Conservation (phyloP, 2,797 vertebrate genomes). For the Tangara arthus region DNA sequence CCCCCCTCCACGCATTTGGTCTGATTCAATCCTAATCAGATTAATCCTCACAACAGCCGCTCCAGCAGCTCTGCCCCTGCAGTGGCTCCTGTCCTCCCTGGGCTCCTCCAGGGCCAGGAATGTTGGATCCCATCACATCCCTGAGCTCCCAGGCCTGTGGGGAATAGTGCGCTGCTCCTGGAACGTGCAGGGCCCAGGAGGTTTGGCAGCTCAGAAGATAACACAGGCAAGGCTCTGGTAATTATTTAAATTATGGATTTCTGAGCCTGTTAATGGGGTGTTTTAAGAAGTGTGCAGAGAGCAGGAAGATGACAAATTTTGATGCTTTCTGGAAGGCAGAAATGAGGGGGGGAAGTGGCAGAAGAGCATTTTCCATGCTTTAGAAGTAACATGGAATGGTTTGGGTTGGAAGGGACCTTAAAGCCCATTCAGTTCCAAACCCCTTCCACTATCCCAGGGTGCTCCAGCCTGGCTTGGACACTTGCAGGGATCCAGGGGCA, state of each 20-base stretch:
- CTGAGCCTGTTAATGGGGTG: conserved; percentile 18
- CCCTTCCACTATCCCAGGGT: rapidly evolving
- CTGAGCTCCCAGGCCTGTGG: background rate
- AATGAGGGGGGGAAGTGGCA: background rate
- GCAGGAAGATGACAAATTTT: background rate
- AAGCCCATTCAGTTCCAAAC: background rate
- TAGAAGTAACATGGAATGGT: background rate
- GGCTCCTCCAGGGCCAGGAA: background rate
- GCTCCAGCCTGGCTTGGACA: background rate
- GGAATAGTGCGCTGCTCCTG: background rate
- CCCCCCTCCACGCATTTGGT: background rate
- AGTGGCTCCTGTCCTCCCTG: background rate
- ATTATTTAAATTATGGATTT: conserved; percentile 12
- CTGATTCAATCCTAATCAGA: background rate
- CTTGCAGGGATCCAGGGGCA: background rate
- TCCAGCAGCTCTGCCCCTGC: background rate
- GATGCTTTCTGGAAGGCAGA: background rate
- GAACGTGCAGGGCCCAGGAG: background rate
- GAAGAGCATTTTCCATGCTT: background rate
- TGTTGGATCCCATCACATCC: background rate
- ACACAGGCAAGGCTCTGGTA: background rate
- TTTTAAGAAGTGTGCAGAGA: background rate
- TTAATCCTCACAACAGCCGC: conserved; percentile 4
- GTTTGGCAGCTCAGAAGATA: background rate
- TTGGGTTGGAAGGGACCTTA: background rate